Evolutionary conservation across 2,113 vertebrate genomes (phyloP).

Genomic region (Clarias macrocephalus): DNA sequence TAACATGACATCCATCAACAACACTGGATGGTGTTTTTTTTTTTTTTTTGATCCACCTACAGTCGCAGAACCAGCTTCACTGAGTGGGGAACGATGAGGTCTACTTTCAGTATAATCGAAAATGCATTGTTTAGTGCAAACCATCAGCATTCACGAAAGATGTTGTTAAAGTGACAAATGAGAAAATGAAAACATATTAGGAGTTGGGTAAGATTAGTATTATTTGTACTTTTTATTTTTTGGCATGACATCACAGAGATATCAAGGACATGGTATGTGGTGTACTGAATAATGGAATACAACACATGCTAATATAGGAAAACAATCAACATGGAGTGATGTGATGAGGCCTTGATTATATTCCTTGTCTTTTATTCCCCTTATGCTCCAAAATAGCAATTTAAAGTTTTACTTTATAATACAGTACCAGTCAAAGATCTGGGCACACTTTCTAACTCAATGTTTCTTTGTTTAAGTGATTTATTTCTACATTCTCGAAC

Average conservation of each 20-base stretch:
- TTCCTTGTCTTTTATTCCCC: not conserved
- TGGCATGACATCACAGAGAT: not conserved
- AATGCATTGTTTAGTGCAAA: not conserved
- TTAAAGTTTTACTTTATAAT: not conserved
- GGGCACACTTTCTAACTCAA: too few species aligned
- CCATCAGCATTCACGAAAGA: not conserved
- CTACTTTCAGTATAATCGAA: constrained; percentile 1
- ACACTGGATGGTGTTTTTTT: not conserved
- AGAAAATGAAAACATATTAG: not conserved
- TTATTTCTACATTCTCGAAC: too few species aligned
- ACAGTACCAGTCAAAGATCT: too few species aligned
- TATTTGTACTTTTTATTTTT: not conserved
- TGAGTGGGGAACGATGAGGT: not conserved
- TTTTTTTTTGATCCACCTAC: not conserved
- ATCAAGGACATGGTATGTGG: not conserved
- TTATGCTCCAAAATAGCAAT: not conserved
- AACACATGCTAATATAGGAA: not conserved
- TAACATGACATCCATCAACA: not conserved
- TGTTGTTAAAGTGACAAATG: not conserved
- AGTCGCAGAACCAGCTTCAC: not conserved
- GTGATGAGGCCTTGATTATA: not conserved
- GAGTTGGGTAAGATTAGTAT: not conserved
- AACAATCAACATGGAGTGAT: not conserved
- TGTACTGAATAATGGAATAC: not conserved
- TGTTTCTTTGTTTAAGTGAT: too few species aligned